Percentiles rank a stretch among this genome's conserved stretches.
phyloP scores from a whole-genome alignment of 2,888 invertebrate species.

The Thelaira solivaga region DNA sequence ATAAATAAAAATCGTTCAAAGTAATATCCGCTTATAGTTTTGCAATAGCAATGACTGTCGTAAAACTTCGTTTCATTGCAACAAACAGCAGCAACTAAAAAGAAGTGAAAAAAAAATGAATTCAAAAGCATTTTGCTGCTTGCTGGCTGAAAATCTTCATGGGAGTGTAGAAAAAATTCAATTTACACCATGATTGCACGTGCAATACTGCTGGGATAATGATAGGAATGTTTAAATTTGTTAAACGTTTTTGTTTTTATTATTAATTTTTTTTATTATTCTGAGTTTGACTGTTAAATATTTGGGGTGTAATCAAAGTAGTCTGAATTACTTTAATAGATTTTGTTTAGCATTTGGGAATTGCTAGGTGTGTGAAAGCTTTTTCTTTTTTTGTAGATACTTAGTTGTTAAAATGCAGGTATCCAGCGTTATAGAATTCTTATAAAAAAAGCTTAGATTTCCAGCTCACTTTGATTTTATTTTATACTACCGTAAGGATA shows the following conservation, averaged over 20 bases:
- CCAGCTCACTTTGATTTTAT: too few relatives aligned
- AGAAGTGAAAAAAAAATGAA: not conserved
- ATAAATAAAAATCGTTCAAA: slow-evolving; percentile 51
- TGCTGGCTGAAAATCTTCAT: not conserved
- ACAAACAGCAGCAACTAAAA: not conserved
- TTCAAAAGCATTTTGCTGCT: not conserved
- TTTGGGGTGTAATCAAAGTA: not conserved
- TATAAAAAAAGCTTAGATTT: too few relatives aligned
- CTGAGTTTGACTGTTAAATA: too few relatives aligned
- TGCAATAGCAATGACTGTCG: slow-evolving; percentile 53
- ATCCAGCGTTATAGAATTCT: too few relatives aligned
- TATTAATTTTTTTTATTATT: too few relatives aligned
- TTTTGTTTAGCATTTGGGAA: too few relatives aligned
- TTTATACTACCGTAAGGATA: too few relatives aligned
- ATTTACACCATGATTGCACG: slow-evolving; percentile 62
- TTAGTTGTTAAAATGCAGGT: too few relatives aligned
- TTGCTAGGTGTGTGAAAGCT: too few relatives aligned
- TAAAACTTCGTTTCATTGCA: not conserved
- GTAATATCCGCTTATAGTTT: slow-evolving; percentile 61
- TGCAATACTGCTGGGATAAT: slow-evolving; percentile 50
- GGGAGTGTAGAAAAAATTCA: slow-evolving; percentile 43
- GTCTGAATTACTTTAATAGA: too few relatives aligned
- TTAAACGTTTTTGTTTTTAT: not conserved
- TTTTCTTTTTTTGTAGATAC: too few relatives aligned
- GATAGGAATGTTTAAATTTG: slow-evolving; percentile 57